Conservation (phyloP, 2,113 vertebrate genomes). For the Grallaria varia region DNA sequence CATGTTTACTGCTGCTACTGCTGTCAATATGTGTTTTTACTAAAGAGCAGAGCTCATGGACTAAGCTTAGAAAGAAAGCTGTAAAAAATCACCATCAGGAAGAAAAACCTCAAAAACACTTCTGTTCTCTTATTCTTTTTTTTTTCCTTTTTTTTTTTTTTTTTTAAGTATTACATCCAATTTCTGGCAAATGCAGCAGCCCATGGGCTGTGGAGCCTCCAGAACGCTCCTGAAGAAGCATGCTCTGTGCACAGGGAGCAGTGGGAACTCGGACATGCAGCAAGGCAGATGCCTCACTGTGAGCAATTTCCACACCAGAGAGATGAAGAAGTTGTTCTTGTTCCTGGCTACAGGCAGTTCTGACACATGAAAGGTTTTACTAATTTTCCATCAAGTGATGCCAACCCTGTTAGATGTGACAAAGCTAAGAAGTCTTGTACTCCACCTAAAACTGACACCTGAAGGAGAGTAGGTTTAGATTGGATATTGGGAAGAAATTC, state of each 20-base stretch:
- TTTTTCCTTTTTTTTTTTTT: rapidly evolving
- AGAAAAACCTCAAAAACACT: neutral
- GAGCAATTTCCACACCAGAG: neutral
- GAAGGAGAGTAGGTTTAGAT: neutral
- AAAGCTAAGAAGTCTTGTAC: neutral
- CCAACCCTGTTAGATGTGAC: neutral
- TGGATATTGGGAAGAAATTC: neutral
- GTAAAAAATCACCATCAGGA: neutral
- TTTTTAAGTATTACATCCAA: neutral
- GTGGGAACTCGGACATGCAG: neutral
- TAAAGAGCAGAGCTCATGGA: neutral
- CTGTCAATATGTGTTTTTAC: neutral
- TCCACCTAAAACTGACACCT: neutral
- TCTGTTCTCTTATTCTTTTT: neutral
- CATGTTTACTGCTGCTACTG: neutral
- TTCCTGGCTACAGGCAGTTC: neutral
- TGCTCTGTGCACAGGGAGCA: neutral
- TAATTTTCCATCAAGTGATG: neutral
- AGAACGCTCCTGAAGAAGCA: neutral
- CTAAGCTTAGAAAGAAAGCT: neutral
- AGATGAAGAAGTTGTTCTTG: neutral
- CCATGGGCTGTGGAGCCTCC: neutral
- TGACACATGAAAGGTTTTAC: neutral
- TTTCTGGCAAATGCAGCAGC: neutral
- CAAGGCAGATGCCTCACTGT: neutral